phyloP scores from a whole-genome alignment of 1,140 invertebrate species.

The Aphidius ervi region DNA sequence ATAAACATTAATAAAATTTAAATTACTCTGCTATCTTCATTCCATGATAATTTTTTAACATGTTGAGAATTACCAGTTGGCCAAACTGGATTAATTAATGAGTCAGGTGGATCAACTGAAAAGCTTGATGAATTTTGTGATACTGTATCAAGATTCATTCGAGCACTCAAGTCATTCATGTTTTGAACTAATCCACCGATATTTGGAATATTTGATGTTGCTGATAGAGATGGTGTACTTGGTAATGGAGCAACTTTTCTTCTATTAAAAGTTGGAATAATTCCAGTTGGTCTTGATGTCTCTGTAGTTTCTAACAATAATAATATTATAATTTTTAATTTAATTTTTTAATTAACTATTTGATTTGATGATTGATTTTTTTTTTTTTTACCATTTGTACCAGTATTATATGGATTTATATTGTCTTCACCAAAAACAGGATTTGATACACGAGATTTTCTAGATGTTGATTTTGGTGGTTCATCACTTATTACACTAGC shows the following conservation, averaged over 20 bases:
- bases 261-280: slow-evolving; percentile 41
- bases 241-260: slow-evolving; percentile 52
- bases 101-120: slow-evolving; percentile 45
- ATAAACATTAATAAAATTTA: slow-evolving; percentile 15
- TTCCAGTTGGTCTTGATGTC: slow-evolving; percentile 32
- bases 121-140: slow-evolving; percentile 49
- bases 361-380: neutral
- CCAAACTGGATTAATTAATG: slow-evolving; percentile 48
- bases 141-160: slow-evolving; percentile 39
- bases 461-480: slow-evolving; percentile 23
- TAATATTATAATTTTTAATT: slow-evolving; percentile 5
- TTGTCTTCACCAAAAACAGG: slow-evolving; percentile 46
- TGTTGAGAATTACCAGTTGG: slow-evolving; percentile 56
- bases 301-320: slow-evolving; percentile 19
- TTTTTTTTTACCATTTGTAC: slow-evolving; percentile 47
- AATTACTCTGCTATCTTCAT: slow-evolving; percentile 58
- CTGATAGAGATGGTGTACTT: slow-evolving; percentile 45
- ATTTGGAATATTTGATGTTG: slow-evolving; percentile 48
- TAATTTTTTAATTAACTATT: slow-evolving; percentile 9
- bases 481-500: slow-evolving; percentile 43
- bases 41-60: slow-evolving; percentile 72
- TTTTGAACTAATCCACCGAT: slow-evolving; percentile 48
- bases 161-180: slow-evolving; percentile 48
- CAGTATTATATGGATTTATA: slow-evolving; percentile 45
- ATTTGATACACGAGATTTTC: slow-evolving; percentile 39